These are phyloP conservation scores for Esox lucius DNA, from an alignment of 2,797 vertebrate species.

Conservation along the genomic window DNA sequence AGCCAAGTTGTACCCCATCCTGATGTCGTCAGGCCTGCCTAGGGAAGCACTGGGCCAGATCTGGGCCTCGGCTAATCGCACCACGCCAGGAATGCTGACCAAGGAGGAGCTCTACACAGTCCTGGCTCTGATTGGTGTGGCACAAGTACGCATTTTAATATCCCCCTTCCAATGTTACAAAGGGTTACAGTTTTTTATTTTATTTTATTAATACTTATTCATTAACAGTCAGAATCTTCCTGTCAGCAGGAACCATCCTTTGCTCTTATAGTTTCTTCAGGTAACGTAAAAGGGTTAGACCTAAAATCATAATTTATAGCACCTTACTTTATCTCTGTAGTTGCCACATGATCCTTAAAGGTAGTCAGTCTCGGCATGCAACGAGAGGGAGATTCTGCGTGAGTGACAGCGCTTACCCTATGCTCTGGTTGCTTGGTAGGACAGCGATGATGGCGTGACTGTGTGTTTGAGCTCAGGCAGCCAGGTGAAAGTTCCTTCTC, in stretches of 20 bases:
- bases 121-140: constrained; percentile 91
- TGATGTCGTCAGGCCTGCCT: constrained; percentile 97
- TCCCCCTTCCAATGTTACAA: not conserved
- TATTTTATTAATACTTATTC: too few species aligned
- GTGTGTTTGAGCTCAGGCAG: too few species aligned
- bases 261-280: not conserved
- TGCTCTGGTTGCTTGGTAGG: too few species aligned
- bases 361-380: not conserved
- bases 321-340: too few species aligned
- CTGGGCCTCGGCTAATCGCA: constrained; percentile 96
- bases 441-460: too few species aligned
- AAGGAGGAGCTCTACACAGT: constrained; percentile 97
- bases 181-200: too few species aligned
- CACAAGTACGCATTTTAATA: constrained; percentile 80
- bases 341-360: too few species aligned
- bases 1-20: constrained; percentile 93
- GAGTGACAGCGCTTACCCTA: constrained; percentile 22
- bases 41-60: constrained; percentile 97
- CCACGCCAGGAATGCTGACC: constrained; percentile 94
- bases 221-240: not conserved
- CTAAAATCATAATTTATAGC: too few species aligned
- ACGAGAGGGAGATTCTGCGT: constrained; percentile 5
- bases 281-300: not conserved
- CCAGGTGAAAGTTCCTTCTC: too few species aligned
- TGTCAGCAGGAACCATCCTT: not conserved